A percentile compares a stretch with the other conserved stretches of the same genome.
Conservation (phyloP, 2,797 vertebrate genomes). For the Uromys caudimaculatus region DNA sequence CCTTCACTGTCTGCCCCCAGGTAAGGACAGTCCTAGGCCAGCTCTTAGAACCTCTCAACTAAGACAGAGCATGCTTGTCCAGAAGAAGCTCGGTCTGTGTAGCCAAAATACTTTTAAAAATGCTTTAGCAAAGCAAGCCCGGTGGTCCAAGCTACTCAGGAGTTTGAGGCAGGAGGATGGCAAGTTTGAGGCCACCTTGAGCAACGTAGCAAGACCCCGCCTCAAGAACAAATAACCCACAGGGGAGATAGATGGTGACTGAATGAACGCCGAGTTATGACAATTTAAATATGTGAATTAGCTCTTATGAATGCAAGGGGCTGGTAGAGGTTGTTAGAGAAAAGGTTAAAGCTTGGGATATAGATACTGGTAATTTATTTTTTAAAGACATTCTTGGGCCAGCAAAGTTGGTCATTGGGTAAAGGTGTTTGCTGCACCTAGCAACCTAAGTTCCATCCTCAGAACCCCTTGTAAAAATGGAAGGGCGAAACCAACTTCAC, state of each 20-base stretch:
- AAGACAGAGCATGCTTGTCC: not conserved
- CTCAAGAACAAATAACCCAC: not conserved
- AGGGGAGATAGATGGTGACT: not conserved
- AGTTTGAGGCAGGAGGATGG: not conserved
- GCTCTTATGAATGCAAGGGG: not conserved
- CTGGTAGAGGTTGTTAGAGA: not conserved
- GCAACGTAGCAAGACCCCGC: not conserved
- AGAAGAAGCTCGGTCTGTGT: not conserved
- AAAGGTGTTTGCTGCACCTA: not conserved
- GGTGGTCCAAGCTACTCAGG: not conserved
- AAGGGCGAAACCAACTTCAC: not conserved
- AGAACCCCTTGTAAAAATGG: not conserved
- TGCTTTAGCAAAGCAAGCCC: not conserved
- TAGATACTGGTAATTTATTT: not conserved
- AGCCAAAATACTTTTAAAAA: not conserved
- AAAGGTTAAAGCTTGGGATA: not conserved
- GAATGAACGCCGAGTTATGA: not conserved
- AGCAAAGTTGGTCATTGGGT: not conserved
- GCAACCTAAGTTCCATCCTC: not conserved
- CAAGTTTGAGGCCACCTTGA: not conserved
- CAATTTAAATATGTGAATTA: slow-evolving; percentile 38
- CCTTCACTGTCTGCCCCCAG: not conserved
- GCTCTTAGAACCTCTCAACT: slow-evolving; percentile 12
- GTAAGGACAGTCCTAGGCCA: not conserved
- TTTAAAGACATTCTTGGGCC: not conserved